A percentile compares a stretch with the other conserved stretches of the same genome.
Conservation (phyloP, 2,797 vertebrate genomes). For the Steatocranus sp. region DNA sequence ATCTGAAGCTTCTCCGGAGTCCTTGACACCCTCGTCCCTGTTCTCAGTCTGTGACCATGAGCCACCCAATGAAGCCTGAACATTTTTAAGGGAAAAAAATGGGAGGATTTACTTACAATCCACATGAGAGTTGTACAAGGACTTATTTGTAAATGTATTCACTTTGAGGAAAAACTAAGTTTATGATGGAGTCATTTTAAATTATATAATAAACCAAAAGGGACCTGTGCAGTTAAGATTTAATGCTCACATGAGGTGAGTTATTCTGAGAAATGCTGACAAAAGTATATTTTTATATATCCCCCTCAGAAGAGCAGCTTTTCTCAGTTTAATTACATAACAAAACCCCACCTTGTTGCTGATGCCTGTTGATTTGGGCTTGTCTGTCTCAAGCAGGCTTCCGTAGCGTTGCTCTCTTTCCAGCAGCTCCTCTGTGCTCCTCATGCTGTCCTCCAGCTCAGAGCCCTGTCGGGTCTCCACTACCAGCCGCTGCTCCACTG, state of each 20-base stretch:
- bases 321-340: not conserved
- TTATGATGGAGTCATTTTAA: not conserved
- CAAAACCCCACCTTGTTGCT: conserved; percentile 56
- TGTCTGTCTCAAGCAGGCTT: conserved; percentile 63
- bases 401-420: conserved; percentile 79
- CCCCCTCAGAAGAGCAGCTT: not conserved
- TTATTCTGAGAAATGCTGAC: not conserved
- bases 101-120: not conserved
- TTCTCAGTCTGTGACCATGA: conserved; percentile 48
- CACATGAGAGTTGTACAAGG: not conserved
- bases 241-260: not conserved
- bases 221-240: not conserved
- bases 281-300: not conserved
- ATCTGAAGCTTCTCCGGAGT: conserved; percentile 21
- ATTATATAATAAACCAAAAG: not conserved
- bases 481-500: conserved; percentile 90
- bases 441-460: conserved; percentile 85
- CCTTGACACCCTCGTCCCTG: conserved; percentile 34
- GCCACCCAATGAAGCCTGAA: conserved; percentile 31
- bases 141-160: not conserved
- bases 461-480: conserved; percentile 88
- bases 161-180: not conserved
- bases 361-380: conserved; percentile 63
- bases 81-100: not conserved
- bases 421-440: conserved; percentile 83